Evolutionary conservation across 2,797 vertebrate genomes (phyloP), one percentile per base, ranked within the genome.

Genomic region (Carapus acus): DNA sequence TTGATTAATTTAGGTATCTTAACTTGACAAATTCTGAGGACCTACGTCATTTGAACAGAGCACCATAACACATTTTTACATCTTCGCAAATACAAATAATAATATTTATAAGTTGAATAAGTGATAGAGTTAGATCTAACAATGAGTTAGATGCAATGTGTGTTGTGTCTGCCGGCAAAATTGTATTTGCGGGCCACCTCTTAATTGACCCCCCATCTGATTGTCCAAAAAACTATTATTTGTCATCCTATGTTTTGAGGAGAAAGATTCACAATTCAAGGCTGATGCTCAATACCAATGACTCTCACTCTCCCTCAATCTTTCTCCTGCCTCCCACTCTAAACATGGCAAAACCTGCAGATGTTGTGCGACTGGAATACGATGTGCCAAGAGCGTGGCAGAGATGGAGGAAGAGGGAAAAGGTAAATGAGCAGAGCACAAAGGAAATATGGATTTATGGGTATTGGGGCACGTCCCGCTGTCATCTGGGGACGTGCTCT

Each of bases 401-500:
- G 6, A 18, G 56, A 24, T 11, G 45, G 45, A 71, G 61, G 56
- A 65, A 62, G 69, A 49, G 63, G 59, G 69, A 46, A 43, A 40
- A 53, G 53, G 65, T 54, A 70, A 73, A 82, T 69, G 75, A 74
- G 65, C 42, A 50, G 63, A 67, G 64, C 38, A 69, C 64, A 67
- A 65, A 60, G 37, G 57, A 67, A 70, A 71, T 67, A 71, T 78
- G 62, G 82, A 82, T 83, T 81, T 81, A 82, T 80, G 71, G 66
- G 72, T 76, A 69, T 65, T 64, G 57, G 67, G 78, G 67, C 41
- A 27, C 54, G 36, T 64, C 57, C 74, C 58, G 54, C 65, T 78
- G 78, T 80, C 71, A 73, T 83, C 65, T 62, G 42, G 50, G 69
- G 74, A 69, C 67, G 67, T 43, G 42, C 27, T 62, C 67, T 59